Percentiles rank a stretch among this genome's conserved stretches.
phyloP scores from a whole-genome alignment of 2,888 invertebrate species.

The Aphidoletes aphidimyza region DNA sequence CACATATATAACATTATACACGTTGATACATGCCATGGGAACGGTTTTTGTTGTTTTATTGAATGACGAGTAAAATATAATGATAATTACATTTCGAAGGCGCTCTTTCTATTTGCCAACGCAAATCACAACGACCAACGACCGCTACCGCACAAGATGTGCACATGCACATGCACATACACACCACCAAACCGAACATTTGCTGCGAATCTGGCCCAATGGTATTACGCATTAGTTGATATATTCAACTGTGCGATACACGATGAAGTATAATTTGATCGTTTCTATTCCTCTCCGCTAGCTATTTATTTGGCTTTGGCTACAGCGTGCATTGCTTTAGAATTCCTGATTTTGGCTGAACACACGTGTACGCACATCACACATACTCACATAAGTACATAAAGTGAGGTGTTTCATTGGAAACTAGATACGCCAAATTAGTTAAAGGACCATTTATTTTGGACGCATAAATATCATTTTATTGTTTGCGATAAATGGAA shows the following conservation, averaged over 20 bases:
- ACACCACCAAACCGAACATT: no score
- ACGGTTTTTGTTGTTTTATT: neutral
- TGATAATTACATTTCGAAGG: neutral
- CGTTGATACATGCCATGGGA: slow-evolving; percentile 1
- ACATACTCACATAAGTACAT: neutral
- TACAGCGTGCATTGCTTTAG: neutral
- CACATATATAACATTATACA: no score
- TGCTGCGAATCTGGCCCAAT: no score
- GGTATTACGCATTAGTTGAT: neutral
- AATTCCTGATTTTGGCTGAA: neutral
- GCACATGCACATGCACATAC: no score
- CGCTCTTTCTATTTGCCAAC: neutral
- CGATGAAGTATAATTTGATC: neutral
- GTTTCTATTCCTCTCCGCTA: neutral
- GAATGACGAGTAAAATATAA: slow-evolving; percentile 1
- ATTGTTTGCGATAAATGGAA: slow-evolving; percentile 23
- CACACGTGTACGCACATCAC: neutral
- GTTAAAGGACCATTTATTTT: neutral
- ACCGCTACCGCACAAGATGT: no score
- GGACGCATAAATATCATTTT: neutral
- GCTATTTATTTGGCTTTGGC: neutral
- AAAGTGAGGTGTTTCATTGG: no score
- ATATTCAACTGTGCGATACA: neutral
- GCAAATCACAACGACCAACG: neutral
- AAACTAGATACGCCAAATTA: neutral